Base-by-base conservation (phyloP, 1,140 invertebrate genomes). In the Drepana arcuata region DNA sequence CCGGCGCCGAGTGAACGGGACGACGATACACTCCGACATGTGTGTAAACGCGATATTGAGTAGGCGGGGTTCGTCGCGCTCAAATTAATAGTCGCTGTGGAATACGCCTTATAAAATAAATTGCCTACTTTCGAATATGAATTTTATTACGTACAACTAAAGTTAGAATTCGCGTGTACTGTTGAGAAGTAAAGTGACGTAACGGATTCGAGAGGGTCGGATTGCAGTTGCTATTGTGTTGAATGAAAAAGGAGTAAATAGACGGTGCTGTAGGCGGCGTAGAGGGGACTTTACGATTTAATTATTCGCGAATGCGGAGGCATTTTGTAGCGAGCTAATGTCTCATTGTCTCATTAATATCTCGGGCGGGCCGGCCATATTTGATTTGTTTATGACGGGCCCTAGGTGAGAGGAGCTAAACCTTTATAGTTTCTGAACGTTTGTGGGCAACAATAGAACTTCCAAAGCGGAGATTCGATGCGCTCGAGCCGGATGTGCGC, bases 171-270 rank as follows among this genome's bases (percentile, higher is more conserved):
- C 11, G 14, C 0, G 21, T 37, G 37, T n/a, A 1, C n/a, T 1
- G 1, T 7, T 6, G 14, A 26, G 29, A 7, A 49, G 41, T 54
- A 37, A 59, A 65, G 46, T 48, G 60, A 55, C 49, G 60, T 79
- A 61, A 54, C 39, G 44, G 30, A 57, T 37, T 41, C 41, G 43
- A 42, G 41, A 21, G 45, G 45, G 38, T 69, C 55, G 48, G 63
- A 74, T 77, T 80, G 75, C 73, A 79, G 67, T 59, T 41, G 67
- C 67, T 78, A 79, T 82, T 80, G 74, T 82, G 73, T 71, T 82
- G 73, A 80, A 80, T 80, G 73, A 82, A 82, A 82, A 82, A 82
- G 78, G 71, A 82, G 78, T 82, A 82, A 82, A 82, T 79, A 79
- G 71, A 74, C 49, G 48, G 54, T 62, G 64, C 66, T 59, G 78